phyloP scores from a whole-genome alignment of 35 echinoderm and acorn worm species.

The Ophiothrix spiculata region DNA sequence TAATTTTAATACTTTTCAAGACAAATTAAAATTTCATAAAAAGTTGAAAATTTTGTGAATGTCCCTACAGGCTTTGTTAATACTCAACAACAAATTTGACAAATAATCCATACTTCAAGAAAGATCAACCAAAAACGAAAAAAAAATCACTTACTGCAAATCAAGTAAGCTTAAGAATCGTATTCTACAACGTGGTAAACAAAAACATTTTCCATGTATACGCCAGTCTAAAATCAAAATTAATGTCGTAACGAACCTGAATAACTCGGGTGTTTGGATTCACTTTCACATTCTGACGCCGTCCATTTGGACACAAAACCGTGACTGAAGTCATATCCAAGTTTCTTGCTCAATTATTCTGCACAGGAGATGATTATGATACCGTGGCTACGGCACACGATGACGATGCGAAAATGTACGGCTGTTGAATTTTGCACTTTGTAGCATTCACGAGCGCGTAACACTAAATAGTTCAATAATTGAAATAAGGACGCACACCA shows the following conservation, averaged over 20 bases:
- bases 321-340: slow-evolving; percentile 54
- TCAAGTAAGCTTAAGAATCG: too few species aligned
- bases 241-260: slow-evolving; percentile 26
- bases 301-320: slow-evolving; percentile 59
- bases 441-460: too few species aligned
- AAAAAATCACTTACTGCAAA: too few species aligned
- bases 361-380: neutral
- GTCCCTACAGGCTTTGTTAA: neutral
- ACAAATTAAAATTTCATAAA: too few species aligned
- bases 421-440: neutral
- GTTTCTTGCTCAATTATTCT: neutral
- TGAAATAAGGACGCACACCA: too few species aligned
- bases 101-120: too few species aligned
- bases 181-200: too few species aligned
- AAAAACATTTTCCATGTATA: too few species aligned
- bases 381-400: neutral
- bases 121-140: too few species aligned
- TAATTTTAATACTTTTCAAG: too few species aligned
- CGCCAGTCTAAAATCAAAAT: neutral
- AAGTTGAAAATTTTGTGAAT: too few species aligned
- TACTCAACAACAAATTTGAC: neutral
- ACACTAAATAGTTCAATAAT: too few species aligned
- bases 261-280: slow-evolving; percentile 61
- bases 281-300: slow-evolving; percentile 74
- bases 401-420: neutral